Percentiles rank a stretch among this genome's conserved stretches.
phyloP scores from a whole-genome alignment of 2,797 vertebrate species.

The Passerculus sandwichensis region DNA sequence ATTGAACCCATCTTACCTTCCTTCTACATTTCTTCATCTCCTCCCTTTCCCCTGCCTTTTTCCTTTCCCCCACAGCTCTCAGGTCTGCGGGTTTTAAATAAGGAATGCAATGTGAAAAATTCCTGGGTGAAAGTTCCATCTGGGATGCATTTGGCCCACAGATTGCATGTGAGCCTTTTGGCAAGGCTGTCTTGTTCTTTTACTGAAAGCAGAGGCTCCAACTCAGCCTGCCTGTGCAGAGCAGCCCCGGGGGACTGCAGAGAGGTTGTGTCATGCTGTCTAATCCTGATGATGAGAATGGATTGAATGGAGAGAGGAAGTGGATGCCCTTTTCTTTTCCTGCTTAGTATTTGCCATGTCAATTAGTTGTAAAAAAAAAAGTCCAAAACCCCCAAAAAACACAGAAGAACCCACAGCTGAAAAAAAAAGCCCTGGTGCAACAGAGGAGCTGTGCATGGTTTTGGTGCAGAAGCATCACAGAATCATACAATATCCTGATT shows the following conservation, averaged over 20 bases:
- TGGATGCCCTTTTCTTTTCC: slow-evolving; percentile 62
- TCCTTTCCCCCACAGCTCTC: background rate
- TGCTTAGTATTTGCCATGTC: slow-evolving; percentile 45
- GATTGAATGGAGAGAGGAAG: slow-evolving; percentile 70
- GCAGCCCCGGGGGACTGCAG: slow-evolving; percentile 26
- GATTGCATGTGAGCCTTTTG: slow-evolving; percentile 6
- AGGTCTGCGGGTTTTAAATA: background rate
- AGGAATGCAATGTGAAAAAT: background rate
- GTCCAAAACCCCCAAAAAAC: background rate
- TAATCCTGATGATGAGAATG: slow-evolving; percentile 65
- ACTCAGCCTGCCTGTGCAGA: slow-evolving; percentile 37
- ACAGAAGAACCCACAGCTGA: background rate
- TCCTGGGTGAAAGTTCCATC: slow-evolving; percentile 40
- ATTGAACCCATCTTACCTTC: background rate
- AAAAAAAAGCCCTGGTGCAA: background rate
- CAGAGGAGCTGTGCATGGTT: background rate
- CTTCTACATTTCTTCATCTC: background rate
- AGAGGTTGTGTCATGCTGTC: slow-evolving; percentile 53
- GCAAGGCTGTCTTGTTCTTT: slow-evolving; percentile 10
- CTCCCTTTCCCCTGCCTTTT: background rate
- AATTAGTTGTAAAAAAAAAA: slow-evolving; percentile 20
- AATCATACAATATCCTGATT: background rate
- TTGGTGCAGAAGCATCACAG: background rate
- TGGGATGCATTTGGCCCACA: slow-evolving; percentile 42
- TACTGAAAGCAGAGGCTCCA: slow-evolving; percentile 40